Percentiles rank a stretch among this genome's conserved stretches.
Evolutionary conservation across 2,797 vertebrate genomes (phyloP).

Genomic region (Sebastes minor): DNA sequence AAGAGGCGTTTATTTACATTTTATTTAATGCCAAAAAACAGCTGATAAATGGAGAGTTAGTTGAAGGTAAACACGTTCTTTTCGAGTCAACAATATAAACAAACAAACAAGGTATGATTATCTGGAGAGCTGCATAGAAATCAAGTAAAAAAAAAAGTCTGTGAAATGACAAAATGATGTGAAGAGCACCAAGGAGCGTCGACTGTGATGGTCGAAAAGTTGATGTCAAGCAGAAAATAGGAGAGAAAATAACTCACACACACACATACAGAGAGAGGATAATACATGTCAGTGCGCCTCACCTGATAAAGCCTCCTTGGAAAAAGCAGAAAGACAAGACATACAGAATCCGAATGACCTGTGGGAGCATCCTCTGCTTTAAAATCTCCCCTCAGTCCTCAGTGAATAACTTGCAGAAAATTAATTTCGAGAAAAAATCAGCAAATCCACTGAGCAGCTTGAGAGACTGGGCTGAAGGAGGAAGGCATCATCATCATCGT

Average conservation of each 20-base stretch:
- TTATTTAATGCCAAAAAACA: background rate
- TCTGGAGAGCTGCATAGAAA: background rate
- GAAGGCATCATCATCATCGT: constrained; percentile 80
- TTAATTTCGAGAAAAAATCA: constrained; percentile 62
- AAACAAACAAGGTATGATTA: background rate
- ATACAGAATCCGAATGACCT: constrained; percentile 83
- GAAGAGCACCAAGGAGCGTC: background rate
- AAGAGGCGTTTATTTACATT: background rate
- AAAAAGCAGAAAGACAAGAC: constrained; percentile 84
- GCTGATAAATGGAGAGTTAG: background rate
- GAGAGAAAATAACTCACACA: constrained; percentile 7
- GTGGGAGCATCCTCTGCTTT: constrained; percentile 84
- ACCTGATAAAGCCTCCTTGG: constrained; percentile 86
- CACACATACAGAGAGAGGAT: background rate
- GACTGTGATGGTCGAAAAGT: constrained; percentile 42
- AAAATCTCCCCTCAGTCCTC: constrained; percentile 64
- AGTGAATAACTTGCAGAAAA: constrained; percentile 69
- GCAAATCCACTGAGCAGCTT: constrained; percentile 78
- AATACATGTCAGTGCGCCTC: constrained; percentile 40
- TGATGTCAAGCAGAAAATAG: constrained; percentile 10
- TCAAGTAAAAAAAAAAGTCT: constrained; percentile 15
- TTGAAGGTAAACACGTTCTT: background rate
- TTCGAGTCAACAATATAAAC: background rate
- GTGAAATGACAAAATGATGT: background rate
- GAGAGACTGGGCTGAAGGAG: constrained; percentile 64